Percentiles rank a stretch among this genome's conserved stretches.
Evolutionary conservation across 2,888 invertebrate species (phyloP).

Genomic region (Drosophila cognata): DNA sequence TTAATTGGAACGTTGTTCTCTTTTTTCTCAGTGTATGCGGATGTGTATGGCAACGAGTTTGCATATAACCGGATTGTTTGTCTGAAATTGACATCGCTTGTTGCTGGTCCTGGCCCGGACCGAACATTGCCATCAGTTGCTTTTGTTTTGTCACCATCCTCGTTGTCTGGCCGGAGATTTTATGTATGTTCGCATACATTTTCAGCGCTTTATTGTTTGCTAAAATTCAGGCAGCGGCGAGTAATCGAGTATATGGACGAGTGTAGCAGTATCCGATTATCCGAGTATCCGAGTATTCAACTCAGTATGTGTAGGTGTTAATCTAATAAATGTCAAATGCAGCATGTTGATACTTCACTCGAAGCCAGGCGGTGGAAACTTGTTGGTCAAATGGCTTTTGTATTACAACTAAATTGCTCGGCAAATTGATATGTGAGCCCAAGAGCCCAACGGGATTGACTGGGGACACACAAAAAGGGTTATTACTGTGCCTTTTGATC

Average conservation of each 20-base stretch:
- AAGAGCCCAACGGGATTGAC: not conserved
- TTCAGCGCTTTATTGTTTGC: slow-evolving; percentile 79
- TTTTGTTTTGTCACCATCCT: slow-evolving; percentile 42
- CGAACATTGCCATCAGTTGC: slow-evolving; percentile 24
- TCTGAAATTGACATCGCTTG: slow-evolving; percentile 79
- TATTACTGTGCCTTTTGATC: not conserved
- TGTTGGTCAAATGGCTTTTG: slow-evolving; percentile 36
- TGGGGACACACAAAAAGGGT: not conserved
- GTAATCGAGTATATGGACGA: slow-evolving; percentile 66
- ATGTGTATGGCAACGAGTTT: slow-evolving; percentile 33
- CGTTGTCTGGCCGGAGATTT: slow-evolving; percentile 73
- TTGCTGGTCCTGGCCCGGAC: slow-evolving; percentile 33
- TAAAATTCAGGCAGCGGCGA: slow-evolving; percentile 63
- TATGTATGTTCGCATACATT: slow-evolving; percentile 71
- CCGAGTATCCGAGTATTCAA: slow-evolving; percentile 15
- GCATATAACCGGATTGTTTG: slow-evolving; percentile 68
- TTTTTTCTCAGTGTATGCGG: slow-evolving; percentile 17
- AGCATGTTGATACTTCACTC: slow-evolving; percentile 59
- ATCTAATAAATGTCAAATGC: slow-evolving; percentile 80
- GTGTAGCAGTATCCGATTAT: slow-evolving; percentile 8
- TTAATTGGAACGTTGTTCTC: fast-evolving
- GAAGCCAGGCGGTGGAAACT: slow-evolving; percentile 21
- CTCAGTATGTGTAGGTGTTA: slow-evolving; percentile 65
- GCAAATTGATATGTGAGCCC: slow-evolving; percentile 47
- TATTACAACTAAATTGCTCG: slow-evolving; percentile 47